Conservation (phyloP, 2,888 invertebrate species). For the Ferrisia virgata region DNA sequence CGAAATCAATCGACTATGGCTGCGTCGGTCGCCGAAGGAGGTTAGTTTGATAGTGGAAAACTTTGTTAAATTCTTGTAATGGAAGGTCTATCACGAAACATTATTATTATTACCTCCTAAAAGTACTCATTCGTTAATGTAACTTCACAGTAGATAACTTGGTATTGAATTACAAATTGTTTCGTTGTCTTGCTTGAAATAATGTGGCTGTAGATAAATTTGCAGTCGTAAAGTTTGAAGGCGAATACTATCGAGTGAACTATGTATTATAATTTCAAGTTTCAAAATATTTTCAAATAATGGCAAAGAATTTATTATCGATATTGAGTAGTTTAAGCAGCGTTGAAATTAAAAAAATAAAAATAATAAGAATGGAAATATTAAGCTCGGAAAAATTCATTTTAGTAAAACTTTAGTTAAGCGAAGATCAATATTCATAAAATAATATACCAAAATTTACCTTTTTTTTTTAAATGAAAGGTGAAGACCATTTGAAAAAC, state of each 20-base stretch:
- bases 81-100: background rate
- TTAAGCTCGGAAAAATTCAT: no score
- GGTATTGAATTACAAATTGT: background rate
- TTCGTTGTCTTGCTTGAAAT: background rate
- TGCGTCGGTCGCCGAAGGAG: slow-evolving; percentile 41
- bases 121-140: no score
- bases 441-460: no score
- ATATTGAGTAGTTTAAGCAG: no score
- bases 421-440: no score
- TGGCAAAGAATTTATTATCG: no score
- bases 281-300: background rate
- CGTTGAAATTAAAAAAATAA: no score
- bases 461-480: no score
- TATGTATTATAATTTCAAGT: background rate
- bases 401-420: no score
- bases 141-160: no score
- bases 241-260: background rate
- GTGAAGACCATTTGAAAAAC: no score
- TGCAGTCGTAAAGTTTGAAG: background rate
- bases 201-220: background rate
- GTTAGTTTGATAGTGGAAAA: background rate
- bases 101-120: background rate
- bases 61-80: background rate
- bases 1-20: slow-evolving; percentile 25
- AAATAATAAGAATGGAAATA: no score